Evolutionary conservation across 2,888 invertebrate genomes (phyloP).

Genomic region (Himalopsyche japonica): DNA sequence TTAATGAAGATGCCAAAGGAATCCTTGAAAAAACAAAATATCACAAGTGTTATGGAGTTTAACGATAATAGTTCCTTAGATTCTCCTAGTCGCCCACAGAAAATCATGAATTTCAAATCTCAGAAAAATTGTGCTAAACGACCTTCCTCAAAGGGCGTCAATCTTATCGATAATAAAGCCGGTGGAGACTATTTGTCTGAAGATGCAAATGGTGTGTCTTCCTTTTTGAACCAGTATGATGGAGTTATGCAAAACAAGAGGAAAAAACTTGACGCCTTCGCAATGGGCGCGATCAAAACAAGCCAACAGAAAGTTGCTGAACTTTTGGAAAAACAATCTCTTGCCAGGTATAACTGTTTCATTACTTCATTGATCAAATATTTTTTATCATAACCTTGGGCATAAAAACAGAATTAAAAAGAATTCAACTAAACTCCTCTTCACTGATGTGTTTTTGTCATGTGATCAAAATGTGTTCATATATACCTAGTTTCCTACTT

Average conservation of each 20-base stretch:
- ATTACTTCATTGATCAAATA: background rate
- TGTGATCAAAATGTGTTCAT: too few species aligned
- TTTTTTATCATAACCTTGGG: too few species aligned
- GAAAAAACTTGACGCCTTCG: conserved; percentile 43
- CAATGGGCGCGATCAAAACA: conserved; percentile 43
- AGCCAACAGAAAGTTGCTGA: conserved; percentile 50
- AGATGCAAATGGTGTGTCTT: conserved; percentile 44
- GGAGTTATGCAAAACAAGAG: conserved; percentile 48
- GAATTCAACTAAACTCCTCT: too few species aligned
- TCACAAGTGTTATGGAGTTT: background rate
- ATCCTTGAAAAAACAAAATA: background rate
- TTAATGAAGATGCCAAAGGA: background rate
- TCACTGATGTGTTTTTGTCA: too few species aligned
- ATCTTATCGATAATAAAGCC: background rate
- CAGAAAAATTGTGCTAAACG: background rate
- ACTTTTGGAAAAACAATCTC: conserved; percentile 49
- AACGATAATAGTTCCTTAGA: background rate
- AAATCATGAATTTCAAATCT: background rate
- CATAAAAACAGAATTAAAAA: too few species aligned
- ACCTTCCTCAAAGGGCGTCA: background rate
- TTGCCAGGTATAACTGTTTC: conserved; percentile 46
- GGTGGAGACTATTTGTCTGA: background rate
- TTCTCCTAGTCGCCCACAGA: background rate
- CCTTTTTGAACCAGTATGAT: conserved; percentile 46
- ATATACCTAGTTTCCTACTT: too few species aligned